Evolutionary conservation across 1,140 invertebrate genomes (phyloP).

Genomic region (Andrena cerasifolii): DNA sequence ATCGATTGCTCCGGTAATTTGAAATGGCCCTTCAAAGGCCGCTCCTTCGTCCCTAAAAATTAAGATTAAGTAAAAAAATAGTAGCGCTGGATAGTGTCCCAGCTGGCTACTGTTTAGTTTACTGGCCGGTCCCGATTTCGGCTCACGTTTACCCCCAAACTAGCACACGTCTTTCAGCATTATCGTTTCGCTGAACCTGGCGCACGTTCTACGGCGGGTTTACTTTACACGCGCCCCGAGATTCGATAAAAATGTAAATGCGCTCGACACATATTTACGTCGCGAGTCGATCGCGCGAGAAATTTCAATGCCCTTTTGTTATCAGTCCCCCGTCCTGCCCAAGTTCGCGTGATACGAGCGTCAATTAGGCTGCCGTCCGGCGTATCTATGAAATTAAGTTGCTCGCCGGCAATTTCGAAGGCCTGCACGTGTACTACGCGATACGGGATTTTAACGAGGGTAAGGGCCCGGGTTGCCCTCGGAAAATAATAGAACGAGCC

Average conservation of each 20-base stretch:
- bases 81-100: too few relatives aligned
- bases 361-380: constrained; percentile 22
- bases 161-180: constrained; percentile 26
- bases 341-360: not conserved
- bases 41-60: too few relatives aligned
- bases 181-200: constrained; percentile 20
- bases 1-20: too few relatives aligned
- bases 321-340: not conserved
- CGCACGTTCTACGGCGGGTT: constrained; percentile 24
- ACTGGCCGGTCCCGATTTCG: constrained; percentile 40
- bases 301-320: constrained; percentile 25
- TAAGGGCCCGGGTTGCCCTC: not conserved
- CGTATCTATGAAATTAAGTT: constrained; percentile 30
- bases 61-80: too few relatives aligned
- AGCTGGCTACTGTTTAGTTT: too few relatives aligned
- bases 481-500: not conserved
- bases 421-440: not conserved
- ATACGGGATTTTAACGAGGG: not conserved
- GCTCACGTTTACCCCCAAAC: not conserved
- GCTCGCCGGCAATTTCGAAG: not conserved
- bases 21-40: too few relatives aligned
- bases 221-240: constrained; percentile 12
- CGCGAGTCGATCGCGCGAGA: constrained; percentile 42
- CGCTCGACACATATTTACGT: constrained; percentile 29
- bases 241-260: constrained; percentile 65